Evolutionary conservation across 2,113 vertebrate genomes (phyloP).

Genomic region (Rhinolophus sinicus): DNA sequence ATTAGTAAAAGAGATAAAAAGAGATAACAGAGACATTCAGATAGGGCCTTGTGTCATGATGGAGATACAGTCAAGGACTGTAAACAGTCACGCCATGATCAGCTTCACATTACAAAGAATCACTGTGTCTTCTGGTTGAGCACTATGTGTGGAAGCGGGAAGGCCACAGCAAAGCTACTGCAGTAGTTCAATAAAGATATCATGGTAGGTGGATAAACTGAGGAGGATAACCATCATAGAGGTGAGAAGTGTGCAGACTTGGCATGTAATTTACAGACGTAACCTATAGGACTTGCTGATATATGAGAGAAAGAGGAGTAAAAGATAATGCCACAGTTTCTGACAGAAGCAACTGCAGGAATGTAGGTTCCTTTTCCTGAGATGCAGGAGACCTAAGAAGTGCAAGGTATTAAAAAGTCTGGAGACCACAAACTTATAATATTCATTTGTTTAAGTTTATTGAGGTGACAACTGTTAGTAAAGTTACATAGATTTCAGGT

Average conservation of each 20-base stretch:
- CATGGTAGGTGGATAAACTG: background rate
- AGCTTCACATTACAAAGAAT: background rate
- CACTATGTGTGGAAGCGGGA: background rate
- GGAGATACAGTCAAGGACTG: background rate
- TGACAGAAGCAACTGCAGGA: background rate
- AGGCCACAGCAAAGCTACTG: background rate
- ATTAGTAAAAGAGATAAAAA: background rate
- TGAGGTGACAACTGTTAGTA: too few species aligned
- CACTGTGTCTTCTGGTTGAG: background rate
- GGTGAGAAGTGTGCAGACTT: background rate
- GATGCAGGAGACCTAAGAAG: background rate
- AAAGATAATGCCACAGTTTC: background rate
- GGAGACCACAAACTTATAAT: background rate
- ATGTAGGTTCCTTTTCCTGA: background rate
- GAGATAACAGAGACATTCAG: background rate
- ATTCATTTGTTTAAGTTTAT: background rate
- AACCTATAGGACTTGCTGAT: background rate
- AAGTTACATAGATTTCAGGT: too few species aligned
- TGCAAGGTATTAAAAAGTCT: background rate
- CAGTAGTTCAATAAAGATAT: background rate
- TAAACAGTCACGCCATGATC: background rate
- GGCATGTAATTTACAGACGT: background rate
- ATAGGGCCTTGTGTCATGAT: background rate
- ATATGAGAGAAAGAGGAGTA: background rate
- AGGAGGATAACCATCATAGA: background rate